A percentile compares a stretch with the other conserved stretches of the same genome.
These are phyloP conservation scores for Meriones psammophilus DNA, from an alignment of 2,797 vertebrate species.

Conservation along the genomic window DNA sequence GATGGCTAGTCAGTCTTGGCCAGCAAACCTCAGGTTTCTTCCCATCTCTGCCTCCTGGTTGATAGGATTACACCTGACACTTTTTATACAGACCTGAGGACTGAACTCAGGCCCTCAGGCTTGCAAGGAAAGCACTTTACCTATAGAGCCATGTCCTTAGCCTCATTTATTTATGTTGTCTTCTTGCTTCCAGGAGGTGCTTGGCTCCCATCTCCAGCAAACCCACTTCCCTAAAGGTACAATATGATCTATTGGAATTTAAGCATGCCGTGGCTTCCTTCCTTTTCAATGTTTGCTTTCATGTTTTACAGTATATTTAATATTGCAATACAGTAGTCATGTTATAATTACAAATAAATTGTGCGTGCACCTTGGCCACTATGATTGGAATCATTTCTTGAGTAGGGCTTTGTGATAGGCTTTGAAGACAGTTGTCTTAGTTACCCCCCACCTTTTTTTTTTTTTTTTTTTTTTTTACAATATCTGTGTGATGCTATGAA, in stretches of 20 bases:
- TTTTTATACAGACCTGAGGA: neutral
- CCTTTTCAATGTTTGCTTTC: slow-evolving; percentile 4
- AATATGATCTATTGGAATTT: neutral
- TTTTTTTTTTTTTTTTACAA: neutral
- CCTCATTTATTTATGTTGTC: neutral
- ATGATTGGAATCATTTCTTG: slow-evolving; percentile 19
- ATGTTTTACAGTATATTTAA: neutral
- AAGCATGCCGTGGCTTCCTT: neutral
- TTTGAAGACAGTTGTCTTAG: neutral
- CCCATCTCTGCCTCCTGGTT: neutral
- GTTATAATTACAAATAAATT: neutral
- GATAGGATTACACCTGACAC: neutral
- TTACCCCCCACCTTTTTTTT: no score
- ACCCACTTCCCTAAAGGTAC: neutral
- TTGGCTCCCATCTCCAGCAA: neutral
- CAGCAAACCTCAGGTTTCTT: neutral
- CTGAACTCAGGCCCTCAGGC: neutral
- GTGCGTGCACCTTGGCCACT: neutral
- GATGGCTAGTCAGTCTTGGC: no score
- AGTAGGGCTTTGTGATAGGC: neutral
- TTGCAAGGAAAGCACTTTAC: neutral
- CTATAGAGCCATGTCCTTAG: neutral
- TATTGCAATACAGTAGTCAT: neutral
- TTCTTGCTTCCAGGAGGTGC: neutral
- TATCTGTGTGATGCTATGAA: neutral